phyloP scores from a whole-genome alignment of 2,797 vertebrate genomes.

The Tangara arthus region DNA sequence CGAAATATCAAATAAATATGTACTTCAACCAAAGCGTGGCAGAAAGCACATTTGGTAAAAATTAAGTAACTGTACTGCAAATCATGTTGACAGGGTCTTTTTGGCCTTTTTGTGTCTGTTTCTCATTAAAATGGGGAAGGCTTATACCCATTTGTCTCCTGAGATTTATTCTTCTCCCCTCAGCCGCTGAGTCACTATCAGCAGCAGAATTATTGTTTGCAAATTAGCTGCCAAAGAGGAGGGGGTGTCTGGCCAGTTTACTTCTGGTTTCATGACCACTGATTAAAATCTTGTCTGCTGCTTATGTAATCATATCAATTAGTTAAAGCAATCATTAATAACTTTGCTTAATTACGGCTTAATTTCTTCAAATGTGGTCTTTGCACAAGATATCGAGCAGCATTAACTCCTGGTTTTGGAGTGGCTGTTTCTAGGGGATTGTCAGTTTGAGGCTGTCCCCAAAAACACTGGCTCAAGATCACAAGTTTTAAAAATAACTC shows the following conservation, averaged over 20 bases:
- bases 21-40: not conserved
- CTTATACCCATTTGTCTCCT: constrained; percentile 29
- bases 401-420: not conserved
- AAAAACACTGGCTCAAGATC: constrained; percentile 41
- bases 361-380: constrained; percentile 36
- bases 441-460: not conserved
- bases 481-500: constrained; percentile 33
- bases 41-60: constrained; percentile 57
- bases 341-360: constrained; percentile 2
- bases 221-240: constrained; percentile 7
- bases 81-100: constrained; percentile 57
- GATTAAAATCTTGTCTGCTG: constrained; percentile 17
- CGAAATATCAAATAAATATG: constrained; percentile 50
- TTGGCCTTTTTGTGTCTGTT: constrained; percentile 45
- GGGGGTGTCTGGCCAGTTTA: not conserved
- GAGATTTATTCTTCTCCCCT: constrained; percentile 34
- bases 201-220: constrained; percentile 13
- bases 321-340: constrained; percentile 39
- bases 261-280: constrained; percentile 4
- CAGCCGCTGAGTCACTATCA: not conserved
- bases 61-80: constrained; percentile 40
- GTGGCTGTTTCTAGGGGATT: not conserved
- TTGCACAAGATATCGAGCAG: not conserved
- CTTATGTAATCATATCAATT: constrained; percentile 8
- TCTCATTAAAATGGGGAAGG: constrained; percentile 48